Base-by-base conservation (phyloP, 2,888 invertebrate genomes). In the Achlya flavicornis region DNA sequence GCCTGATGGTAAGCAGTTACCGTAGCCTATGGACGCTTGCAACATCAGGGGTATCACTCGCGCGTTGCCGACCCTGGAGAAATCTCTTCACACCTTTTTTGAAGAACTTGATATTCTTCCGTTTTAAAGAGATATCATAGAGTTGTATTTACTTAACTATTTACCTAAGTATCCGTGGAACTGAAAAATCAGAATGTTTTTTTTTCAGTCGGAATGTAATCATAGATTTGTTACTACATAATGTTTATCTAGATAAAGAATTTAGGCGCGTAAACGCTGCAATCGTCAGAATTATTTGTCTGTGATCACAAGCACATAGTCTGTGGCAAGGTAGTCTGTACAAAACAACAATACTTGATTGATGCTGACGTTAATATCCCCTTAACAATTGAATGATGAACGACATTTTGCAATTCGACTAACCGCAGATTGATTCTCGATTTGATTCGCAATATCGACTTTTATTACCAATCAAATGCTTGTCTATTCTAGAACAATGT, bases 351-450 rank as follows among this genome's bases (percentile, higher is more conserved):
- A 82, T 76, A 79, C 79, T 79, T 81, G 81, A 90, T 89, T 86
- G 86, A 80, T 74, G 73, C 73, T 72, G 88, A 88, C 87, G 80
- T 87, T 86, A 84, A 89, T 86, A 83, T 78, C 70, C 75, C 65
- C 75, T 64, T 76, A 79, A 78, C 85, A 88, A 91, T 92, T 89
- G 90, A 81, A 90, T 89, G 91, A 92, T 84, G 84, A 83, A 91
- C 87, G 89, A 79, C 80, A 80, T 78, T 81, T 85, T 84, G 83
- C 85, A 82, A 83, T 83, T 83, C 76, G 69, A 78, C 78, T 76
- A 78, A 83, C 74, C 68, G 69, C 73, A 76, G 75, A 81, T 80
- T 78, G 80, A 84, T 79, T 76, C 73, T 76, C 79, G 77, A 83
- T 83, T 81, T 79, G 81, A 84, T 86, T 79, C 76, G 77, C 78